Percentiles rank a stretch among this genome's conserved stretches.
These are phyloP conservation scores for Tinamus major DNA, from an alignment of 2,797 vertebrate genomes.

Conservation along the genomic window DNA sequence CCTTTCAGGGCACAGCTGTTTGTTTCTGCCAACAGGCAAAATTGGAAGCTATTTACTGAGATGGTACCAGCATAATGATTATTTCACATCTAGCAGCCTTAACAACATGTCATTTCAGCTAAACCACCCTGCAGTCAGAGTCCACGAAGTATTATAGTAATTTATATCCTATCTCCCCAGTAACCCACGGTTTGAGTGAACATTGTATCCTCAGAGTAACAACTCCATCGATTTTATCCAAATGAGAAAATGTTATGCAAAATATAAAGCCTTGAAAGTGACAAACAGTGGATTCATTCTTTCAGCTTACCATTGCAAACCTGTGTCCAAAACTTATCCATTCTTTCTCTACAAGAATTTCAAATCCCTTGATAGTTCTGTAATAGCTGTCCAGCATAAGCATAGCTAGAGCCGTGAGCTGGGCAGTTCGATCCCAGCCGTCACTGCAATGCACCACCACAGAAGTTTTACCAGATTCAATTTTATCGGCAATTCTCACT, in stretches of 20 bases:
- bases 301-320: slow-evolving; percentile 88
- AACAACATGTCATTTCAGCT: not conserved
- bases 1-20: not conserved
- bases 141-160: not conserved
- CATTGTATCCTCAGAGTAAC: not conserved
- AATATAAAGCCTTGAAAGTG: not conserved
- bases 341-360: slow-evolving; percentile 93
- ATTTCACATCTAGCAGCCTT: not conserved
- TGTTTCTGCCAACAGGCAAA: not conserved
- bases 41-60: not conserved
- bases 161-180: slow-evolving; percentile 12
- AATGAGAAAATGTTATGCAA: not conserved
- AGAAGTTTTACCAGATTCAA: slow-evolving; percentile 92
- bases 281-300: not conserved
- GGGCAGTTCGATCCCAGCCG: slow-evolving; percentile 93
- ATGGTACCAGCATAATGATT: not conserved
- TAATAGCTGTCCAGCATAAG: slow-evolving; percentile 95
- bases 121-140: not conserved
- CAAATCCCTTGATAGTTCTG: slow-evolving; percentile 90
- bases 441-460: slow-evolving; percentile 95
- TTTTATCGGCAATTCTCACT: slow-evolving; percentile 90
- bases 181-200: not conserved
- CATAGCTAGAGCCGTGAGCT: slow-evolving; percentile 94
- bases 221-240: not conserved
- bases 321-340: slow-evolving; percentile 96